Percentiles rank a stretch among this genome's conserved stretches.
phyloP scores from a whole-genome alignment of 1,140 invertebrate genomes.

The Amyelois transitella region DNA sequence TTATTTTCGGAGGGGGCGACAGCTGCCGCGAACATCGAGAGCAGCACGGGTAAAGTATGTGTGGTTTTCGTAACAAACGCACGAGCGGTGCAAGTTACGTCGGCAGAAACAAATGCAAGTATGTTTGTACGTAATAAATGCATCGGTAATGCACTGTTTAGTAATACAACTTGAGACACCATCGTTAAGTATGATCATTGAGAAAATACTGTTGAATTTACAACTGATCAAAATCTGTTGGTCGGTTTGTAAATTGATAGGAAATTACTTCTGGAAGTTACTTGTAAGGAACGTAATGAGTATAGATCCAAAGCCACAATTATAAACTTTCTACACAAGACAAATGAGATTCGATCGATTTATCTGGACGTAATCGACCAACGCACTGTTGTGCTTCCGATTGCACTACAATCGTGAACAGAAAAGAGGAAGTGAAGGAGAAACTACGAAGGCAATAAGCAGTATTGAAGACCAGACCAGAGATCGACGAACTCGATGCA shows the following conservation, averaged over 20 bases:
- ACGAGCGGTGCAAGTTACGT: constrained; percentile 1
- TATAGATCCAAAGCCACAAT: not conserved
- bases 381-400: constrained; percentile 45
- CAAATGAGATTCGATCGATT: constrained; percentile 40
- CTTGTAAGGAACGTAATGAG: not conserved
- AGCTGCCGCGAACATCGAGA: constrained; percentile 6
- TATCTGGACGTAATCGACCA: constrained; percentile 50
- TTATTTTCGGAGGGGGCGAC: constrained; percentile 11
- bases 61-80: constrained; percentile 9
- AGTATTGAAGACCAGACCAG: not conserved
- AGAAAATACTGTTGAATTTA: too few species aligned
- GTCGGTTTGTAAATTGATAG: too few species aligned
- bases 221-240: too few species aligned
- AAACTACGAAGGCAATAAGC: not conserved
- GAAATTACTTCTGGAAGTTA: not conserved
- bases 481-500: too few species aligned
- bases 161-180: not conserved
- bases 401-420: constrained; percentile 34
- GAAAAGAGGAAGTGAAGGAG: constrained; percentile 32
- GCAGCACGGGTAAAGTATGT: not conserved
- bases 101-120: constrained; percentile 11
- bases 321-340: constrained; percentile 49
- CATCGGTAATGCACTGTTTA: not conserved
- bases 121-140: constrained; percentile 8
- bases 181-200: not conserved